phyloP scores from a whole-genome alignment of 2,113 vertebrate species.

The Recurvirostra avosetta region DNA sequence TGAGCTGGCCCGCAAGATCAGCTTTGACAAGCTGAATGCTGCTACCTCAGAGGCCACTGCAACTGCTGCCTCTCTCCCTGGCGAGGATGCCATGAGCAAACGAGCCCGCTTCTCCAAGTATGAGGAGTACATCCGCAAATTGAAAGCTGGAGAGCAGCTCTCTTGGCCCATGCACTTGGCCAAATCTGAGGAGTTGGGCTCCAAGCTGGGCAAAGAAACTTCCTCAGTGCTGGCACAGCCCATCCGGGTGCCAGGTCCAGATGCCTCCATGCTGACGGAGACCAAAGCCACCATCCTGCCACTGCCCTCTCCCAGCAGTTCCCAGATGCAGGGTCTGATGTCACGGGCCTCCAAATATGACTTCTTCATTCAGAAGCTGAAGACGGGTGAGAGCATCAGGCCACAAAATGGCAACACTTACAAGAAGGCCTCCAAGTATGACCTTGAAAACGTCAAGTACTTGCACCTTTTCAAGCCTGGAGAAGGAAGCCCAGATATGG shows the following conservation, averaged over 20 bases:
- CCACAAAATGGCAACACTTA: slow-evolving; percentile 94
- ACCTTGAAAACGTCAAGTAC: slow-evolving; percentile 97
- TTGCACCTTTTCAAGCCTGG: slow-evolving; percentile 97
- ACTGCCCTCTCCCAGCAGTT: slow-evolving; percentile 78
- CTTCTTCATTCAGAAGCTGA: slow-evolving; percentile 98
- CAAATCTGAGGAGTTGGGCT: slow-evolving; percentile 83
- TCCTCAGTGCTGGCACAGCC: slow-evolving; percentile 72
- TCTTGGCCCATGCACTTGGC: slow-evolving; percentile 85
- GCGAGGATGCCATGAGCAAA: slow-evolving; percentile 85
- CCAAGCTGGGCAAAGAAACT: slow-evolving; percentile 83
- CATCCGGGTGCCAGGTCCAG: slow-evolving; percentile 72
- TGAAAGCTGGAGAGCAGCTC: slow-evolving; percentile 92
- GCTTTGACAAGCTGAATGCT: slow-evolving; percentile 91
- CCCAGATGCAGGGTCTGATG: slow-evolving; percentile 88
- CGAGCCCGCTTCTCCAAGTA: slow-evolving; percentile 97
- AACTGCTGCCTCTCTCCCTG: slow-evolving; percentile 63
- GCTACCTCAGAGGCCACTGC: slow-evolving; percentile 82
- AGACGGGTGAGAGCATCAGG: slow-evolving; percentile 89
- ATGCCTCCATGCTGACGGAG: slow-evolving; percentile 82
- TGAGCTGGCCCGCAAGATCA: slow-evolving; percentile 94
- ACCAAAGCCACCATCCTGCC: slow-evolving; percentile 87
- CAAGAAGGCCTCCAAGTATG: slow-evolving; percentile 97
- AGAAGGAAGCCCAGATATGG: slow-evolving; percentile 96
- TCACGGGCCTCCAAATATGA: slow-evolving; percentile 95
- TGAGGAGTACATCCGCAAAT: slow-evolving; percentile 97